phyloP scores from a whole-genome alignment of 1,140 invertebrate species.

The Brachionus paranguensis region DNA sequence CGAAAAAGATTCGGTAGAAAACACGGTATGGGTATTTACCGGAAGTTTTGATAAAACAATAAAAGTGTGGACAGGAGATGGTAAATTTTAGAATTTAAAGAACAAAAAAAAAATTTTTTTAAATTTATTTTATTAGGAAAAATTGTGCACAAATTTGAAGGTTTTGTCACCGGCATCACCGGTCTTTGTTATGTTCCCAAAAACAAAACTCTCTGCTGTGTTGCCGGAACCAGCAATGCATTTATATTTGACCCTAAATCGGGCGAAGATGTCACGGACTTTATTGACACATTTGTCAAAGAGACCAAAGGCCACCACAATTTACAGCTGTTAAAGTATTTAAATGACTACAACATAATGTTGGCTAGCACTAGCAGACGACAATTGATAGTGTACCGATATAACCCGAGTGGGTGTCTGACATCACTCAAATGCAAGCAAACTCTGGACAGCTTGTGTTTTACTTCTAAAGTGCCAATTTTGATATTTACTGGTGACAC shows the following conservation, averaged over 20 bases:
- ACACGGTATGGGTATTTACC: constrained; percentile 53
- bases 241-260: constrained; percentile 54
- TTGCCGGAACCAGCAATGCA: constrained; percentile 49
- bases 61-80: constrained; percentile 55
- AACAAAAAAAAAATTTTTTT: not conserved
- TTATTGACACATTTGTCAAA: constrained; percentile 35
- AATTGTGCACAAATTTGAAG: constrained; percentile 50
- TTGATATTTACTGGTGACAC: constrained; percentile 53
- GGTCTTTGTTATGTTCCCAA: constrained; percentile 53
- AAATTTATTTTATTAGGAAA: constrained; percentile 8
- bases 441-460: constrained; percentile 48
- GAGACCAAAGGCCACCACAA: constrained; percentile 42
- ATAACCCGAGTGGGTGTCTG: constrained; percentile 53
- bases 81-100: constrained; percentile 41
- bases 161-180: constrained; percentile 49
- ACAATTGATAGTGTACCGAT: constrained; percentile 54
- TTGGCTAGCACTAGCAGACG: constrained; percentile 50
- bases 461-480: constrained; percentile 28
- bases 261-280: constrained; percentile 51
- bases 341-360: constrained; percentile 49
- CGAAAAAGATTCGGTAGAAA: constrained; percentile 50
- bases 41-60: constrained; percentile 56
- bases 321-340: constrained; percentile 50
- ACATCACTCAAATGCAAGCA: constrained; percentile 49
- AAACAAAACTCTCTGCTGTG: constrained; percentile 53